These are phyloP conservation scores for Bimastos eiseni DNA, from an alignment of 2,888 invertebrate species.

Conservation along the genomic window DNA sequence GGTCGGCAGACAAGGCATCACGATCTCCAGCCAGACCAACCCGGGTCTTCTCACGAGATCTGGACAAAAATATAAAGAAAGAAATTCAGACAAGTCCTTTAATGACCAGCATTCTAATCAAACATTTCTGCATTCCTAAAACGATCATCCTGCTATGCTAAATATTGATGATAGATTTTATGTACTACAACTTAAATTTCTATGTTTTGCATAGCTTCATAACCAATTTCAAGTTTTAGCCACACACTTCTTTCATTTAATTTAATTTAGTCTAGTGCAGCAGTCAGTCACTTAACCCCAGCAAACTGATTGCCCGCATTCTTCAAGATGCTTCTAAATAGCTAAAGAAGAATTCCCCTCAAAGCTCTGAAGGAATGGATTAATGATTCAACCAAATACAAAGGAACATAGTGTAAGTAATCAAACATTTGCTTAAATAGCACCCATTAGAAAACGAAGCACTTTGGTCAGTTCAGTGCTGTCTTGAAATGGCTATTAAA, in stretches of 20 bases:
- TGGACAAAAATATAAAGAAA: conserved; percentile 40
- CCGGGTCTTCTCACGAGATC: conserved; percentile 47
- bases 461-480: too few relatives aligned
- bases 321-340: too few relatives aligned
- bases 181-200: background rate
- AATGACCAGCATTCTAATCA: too few relatives aligned
- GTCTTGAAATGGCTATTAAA: too few relatives aligned
- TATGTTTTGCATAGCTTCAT: background rate
- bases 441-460: too few relatives aligned
- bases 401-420: too few relatives aligned
- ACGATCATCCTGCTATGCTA: background rate
- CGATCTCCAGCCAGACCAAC: conserved; percentile 48
- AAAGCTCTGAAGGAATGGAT: too few relatives aligned
- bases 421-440: too few relatives aligned
- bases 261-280: background rate
- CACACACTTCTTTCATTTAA: background rate
- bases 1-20: conserved; percentile 50
- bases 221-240: background rate
- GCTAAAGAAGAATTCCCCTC: too few relatives aligned
- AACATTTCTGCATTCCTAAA: background rate
- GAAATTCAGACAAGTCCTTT: background rate
- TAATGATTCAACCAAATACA: too few relatives aligned
- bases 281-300: background rate
- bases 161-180: background rate
- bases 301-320: background rate